Conservation (phyloP, 2,113 vertebrate genomes). For the Rhea pennata region DNA sequence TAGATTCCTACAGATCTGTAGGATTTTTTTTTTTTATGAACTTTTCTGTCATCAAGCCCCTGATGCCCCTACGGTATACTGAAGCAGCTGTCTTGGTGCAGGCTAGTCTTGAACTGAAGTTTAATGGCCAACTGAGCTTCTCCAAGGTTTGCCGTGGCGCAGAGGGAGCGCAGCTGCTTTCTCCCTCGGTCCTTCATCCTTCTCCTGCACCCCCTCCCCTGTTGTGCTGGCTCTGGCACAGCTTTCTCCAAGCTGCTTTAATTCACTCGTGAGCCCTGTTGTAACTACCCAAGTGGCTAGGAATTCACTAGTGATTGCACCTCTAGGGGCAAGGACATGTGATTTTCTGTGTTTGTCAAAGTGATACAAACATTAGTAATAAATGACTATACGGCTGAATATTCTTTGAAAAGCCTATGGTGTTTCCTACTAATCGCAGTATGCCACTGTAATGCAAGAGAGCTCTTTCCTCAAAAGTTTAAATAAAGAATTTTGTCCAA, state of each 20-base stretch:
- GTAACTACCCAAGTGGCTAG: background rate
- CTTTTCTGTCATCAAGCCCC: background rate
- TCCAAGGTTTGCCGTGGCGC: background rate
- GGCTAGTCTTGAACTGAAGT: background rate
- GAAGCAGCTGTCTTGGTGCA: background rate
- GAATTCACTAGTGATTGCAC: background rate
- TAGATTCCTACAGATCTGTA: background rate
- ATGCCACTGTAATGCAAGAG: background rate
- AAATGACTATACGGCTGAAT: rapidly evolving
- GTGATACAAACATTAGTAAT: background rate
- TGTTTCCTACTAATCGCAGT: background rate
- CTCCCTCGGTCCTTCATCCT: background rate
- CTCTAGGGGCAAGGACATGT: background rate
- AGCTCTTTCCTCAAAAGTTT: background rate
- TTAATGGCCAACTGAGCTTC: background rate
- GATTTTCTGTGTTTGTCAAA: background rate
- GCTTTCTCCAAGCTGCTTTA: background rate
- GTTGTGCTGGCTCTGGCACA: background rate
- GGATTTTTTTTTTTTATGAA: background rate
- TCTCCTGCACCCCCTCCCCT: background rate
- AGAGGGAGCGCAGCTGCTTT: background rate
- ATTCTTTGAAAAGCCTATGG: background rate
- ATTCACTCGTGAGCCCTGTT: background rate
- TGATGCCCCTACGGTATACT: background rate
- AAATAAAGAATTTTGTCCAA: background rate